Conservation (phyloP, 2,113 vertebrate species). For the Chloroceryle aenea region DNA sequence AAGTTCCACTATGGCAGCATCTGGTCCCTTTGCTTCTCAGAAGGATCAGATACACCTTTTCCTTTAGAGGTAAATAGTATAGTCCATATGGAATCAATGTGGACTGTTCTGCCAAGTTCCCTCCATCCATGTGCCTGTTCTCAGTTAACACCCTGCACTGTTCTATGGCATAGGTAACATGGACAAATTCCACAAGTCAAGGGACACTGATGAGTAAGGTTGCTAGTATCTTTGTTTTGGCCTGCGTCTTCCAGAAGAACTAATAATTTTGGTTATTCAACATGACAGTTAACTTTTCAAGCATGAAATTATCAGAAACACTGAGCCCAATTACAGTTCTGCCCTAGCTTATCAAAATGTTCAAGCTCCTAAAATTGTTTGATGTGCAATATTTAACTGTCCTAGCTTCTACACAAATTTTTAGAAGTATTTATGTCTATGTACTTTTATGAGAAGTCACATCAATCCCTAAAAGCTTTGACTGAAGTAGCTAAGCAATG, state of each 20-base stretch:
- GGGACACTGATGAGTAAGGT: rapidly evolving
- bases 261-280: neutral
- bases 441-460: neutral
- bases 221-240: neutral
- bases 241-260: neutral
- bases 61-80: neutral
- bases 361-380: neutral
- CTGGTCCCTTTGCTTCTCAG: neutral
- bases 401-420: neutral
- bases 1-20: neutral
- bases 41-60: neutral
- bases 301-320: neutral
- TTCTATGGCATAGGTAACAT: neutral
- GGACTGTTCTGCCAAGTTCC: neutral
- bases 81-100: neutral
- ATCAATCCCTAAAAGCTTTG: neutral
- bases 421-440: neutral
- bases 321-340: neutral
- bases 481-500: neutral
- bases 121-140: neutral
- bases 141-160: neutral
- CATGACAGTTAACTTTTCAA: neutral
- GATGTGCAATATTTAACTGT: neutral
- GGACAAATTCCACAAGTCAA: neutral
- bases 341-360: neutral